Conservation (phyloP, 64 coral and sea anemone genomes). For the Pocillopora verrucosa region DNA sequence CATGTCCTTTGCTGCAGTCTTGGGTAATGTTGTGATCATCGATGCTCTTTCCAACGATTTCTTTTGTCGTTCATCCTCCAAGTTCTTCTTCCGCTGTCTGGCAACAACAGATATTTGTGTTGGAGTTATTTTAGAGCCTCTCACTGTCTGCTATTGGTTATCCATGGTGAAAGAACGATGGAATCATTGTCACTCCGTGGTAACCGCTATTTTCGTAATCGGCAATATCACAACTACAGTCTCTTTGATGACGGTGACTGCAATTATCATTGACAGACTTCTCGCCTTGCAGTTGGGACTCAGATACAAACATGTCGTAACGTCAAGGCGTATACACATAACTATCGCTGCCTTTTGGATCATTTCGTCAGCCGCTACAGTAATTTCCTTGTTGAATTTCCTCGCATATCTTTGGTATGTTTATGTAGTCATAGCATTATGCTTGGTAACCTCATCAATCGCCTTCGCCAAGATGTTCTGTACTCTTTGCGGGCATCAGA, state of each 20-base stretch:
- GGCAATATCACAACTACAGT: neutral
- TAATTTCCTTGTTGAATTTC: neutral
- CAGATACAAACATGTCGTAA: slow-evolving; percentile 5
- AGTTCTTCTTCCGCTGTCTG: neutral
- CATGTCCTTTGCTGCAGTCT: neutral
- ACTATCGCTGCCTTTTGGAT: neutral
- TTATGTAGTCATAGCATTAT: neutral
- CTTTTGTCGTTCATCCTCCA: neutral
- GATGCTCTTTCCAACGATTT: neutral
- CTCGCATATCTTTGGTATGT: neutral
- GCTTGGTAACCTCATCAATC: neutral
- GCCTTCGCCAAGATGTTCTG: slow-evolving; percentile 5
- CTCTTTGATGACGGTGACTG: neutral
- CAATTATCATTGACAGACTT: neutral
- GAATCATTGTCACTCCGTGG: neutral
- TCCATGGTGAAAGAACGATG: neutral
- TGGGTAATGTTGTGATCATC: neutral
- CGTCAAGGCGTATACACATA: neutral
- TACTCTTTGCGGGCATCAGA: neutral
- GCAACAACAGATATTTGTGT: neutral
- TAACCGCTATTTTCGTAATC: neutral
- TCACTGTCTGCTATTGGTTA: neutral
- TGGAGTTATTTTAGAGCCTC: neutral
- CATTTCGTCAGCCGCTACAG: neutral
- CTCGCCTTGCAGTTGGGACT: neutral